phyloP scores from a whole-genome alignment of 2,113 vertebrate species.

The Falcunculus frontatus region DNA sequence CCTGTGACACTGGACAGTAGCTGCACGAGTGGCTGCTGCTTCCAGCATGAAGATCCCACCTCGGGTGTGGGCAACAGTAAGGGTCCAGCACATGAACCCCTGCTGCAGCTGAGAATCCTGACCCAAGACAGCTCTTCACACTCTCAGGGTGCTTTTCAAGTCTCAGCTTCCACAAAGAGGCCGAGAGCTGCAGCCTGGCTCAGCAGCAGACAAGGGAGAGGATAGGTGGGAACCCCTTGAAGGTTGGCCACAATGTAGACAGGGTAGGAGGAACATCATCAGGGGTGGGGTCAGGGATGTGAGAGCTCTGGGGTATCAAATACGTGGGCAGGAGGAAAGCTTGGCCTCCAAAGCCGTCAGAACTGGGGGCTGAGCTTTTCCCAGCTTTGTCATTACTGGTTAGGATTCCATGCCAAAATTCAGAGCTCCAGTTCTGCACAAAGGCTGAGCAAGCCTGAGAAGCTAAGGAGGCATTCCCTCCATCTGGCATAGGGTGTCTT shows the following conservation, averaged over 20 bases:
- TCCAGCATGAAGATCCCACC: background rate
- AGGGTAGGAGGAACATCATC: background rate
- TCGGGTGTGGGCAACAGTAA: fast-evolving
- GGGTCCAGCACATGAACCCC: background rate
- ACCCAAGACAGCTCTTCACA: background rate
- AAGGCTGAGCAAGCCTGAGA: background rate
- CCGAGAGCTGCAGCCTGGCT: background rate
- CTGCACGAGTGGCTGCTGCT: background rate
- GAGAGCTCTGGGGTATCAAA: background rate
- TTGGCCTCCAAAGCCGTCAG: background rate
- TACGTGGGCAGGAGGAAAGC: background rate
- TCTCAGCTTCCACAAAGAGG: background rate
- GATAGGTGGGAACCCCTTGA: background rate
- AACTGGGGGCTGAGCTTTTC: background rate
- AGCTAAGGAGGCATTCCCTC: background rate
- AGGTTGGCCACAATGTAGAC: background rate
- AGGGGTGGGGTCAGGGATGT: background rate
- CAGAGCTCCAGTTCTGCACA: background rate
- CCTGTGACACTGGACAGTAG: background rate
- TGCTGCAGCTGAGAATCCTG: background rate
- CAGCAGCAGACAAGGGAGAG: background rate
- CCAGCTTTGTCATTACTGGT: background rate
- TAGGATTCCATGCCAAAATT: background rate
- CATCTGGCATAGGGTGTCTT: background rate
- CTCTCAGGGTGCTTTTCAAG: background rate